These are phyloP conservation scores for Lagria hirta DNA, from an alignment of 2,888 invertebrate species.

Conservation along the genomic window DNA sequence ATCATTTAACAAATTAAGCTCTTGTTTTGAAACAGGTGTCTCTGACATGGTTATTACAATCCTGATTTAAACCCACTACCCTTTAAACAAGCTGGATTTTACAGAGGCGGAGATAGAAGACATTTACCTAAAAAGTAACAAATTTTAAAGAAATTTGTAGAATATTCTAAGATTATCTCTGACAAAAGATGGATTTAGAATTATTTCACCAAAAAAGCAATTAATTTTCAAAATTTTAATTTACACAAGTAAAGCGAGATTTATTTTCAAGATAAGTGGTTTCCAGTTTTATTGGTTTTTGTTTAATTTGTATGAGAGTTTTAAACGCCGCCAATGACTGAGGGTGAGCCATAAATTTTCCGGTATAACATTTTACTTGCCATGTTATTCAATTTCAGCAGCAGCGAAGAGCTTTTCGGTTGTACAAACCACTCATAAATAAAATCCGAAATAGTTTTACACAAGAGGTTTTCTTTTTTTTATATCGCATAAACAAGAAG, in stretches of 20 bases:
- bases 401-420: slow-evolving; percentile 25
- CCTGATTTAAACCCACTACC: slow-evolving; percentile 21
- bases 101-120: slow-evolving; percentile 19
- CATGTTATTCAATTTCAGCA: slow-evolving; percentile 29
- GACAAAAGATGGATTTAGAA: no score
- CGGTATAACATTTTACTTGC: slow-evolving; percentile 24
- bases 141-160: neutral
- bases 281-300: slow-evolving; percentile 7
- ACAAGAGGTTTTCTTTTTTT: slow-evolving; percentile 4
- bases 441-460: slow-evolving; percentile 20
- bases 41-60: slow-evolving; percentile 24
- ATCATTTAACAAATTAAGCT: slow-evolving; percentile 22
- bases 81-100: slow-evolving; percentile 13
- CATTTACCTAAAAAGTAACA: slow-evolving; percentile 11
- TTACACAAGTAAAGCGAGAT: no score
- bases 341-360: slow-evolving; percentile 24
- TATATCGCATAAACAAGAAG: no score
- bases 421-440: slow-evolving; percentile 26
- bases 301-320: slow-evolving; percentile 15
- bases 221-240: neutral
- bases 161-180: neutral
- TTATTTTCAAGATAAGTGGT: neutral
- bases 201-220: no score
- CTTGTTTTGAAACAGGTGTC: slow-evolving; percentile 24
- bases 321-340: slow-evolving; percentile 24